Conservation (phyloP, 2,797 vertebrate genomes). For the Leucoraja ocellata region DNA sequence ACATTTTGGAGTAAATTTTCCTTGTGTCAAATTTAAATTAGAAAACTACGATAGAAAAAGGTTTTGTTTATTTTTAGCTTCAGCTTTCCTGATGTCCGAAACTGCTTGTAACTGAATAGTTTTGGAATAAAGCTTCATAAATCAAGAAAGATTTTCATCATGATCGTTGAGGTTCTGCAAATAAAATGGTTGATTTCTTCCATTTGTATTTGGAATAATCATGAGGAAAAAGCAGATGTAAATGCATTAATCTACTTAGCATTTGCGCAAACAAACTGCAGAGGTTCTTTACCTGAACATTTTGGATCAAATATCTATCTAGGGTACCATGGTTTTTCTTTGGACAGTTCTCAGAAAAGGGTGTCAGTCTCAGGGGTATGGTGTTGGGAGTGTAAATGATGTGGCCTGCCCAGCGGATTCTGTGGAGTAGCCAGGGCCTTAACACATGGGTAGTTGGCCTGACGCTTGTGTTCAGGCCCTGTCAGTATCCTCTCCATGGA, state of each 20-base stretch:
- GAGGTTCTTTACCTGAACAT: neutral
- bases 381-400: too few relatives aligned
- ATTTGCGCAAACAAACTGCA: neutral
- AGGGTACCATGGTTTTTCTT: neutral
- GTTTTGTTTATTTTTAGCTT: neutral
- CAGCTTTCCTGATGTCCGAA: neutral
- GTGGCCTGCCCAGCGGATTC: too few relatives aligned
- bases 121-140: neutral
- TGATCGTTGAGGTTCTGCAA: neutral
- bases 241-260: neutral
- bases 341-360: too few relatives aligned
- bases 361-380: too few relatives aligned
- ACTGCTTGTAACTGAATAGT: neutral
- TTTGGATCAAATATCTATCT: neutral
- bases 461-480: too few relatives aligned
- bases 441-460: too few relatives aligned
- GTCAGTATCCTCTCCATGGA: too few relatives aligned
- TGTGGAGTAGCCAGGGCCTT: too few relatives aligned
- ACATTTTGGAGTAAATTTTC: neutral
- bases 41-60: neutral
- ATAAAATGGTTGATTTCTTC: slow-evolving; percentile 3
- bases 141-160: neutral
- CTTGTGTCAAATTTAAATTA: neutral
- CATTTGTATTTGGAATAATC: neutral
- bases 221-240: neutral